phyloP scores from a whole-genome alignment of 2,113 vertebrate genomes.

The Eretmochelys imbricata region DNA sequence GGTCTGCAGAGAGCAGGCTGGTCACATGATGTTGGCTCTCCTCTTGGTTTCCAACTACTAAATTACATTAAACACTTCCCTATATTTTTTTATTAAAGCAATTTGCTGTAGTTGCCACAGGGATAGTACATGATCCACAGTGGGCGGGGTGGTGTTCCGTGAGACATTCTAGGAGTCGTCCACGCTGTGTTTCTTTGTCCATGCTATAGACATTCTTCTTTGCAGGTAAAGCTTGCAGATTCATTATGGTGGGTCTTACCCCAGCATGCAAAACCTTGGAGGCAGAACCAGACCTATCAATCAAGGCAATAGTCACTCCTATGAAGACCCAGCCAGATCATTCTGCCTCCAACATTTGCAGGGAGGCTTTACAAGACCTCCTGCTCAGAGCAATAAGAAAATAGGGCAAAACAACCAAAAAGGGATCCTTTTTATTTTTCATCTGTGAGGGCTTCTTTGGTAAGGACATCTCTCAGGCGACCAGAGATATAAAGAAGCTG shows the following conservation, averaged over 20 bases:
- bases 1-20: background rate
- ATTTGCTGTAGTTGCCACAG: background rate
- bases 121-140: background rate
- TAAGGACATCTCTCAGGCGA: background rate
- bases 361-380: background rate
- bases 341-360: background rate
- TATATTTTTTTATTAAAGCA: background rate
- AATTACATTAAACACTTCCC: background rate
- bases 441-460: background rate
- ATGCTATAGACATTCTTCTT: fast-evolving
- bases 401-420: background rate
- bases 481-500: background rate
- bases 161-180: background rate
- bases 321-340: background rate
- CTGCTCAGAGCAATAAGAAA: background rate
- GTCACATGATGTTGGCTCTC: background rate
- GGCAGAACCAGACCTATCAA: background rate
- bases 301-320: background rate
- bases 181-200: background rate
- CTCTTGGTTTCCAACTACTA: constrained; percentile 7
- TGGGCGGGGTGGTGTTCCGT: background rate
- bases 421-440: background rate
- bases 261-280: background rate
- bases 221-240: background rate
- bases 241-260: background rate